Conservation (phyloP, 30 jellyfish, hydroid and myxozoan species). For the Sanderia malayensis region DNA sequence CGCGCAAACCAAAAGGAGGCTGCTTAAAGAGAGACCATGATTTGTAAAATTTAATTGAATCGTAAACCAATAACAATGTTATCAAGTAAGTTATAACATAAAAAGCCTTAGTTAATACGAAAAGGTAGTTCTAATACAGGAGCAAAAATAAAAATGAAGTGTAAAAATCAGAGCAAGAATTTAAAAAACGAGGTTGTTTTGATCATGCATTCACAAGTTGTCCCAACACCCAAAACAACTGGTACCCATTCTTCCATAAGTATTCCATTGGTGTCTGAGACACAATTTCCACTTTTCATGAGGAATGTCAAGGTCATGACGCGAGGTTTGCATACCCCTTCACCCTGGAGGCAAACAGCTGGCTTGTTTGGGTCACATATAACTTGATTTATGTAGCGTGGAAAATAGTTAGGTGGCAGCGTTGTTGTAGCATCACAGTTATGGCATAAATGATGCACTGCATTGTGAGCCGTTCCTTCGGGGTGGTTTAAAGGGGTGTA, state of each 20-base stretch:
- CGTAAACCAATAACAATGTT: too few species aligned
- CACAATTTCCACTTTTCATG: conserved; percentile 52
- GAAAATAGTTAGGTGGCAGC: conserved; percentile 42
- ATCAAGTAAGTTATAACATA: too few species aligned
- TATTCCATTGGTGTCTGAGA: conserved; percentile 6
- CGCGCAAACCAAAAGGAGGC: too few species aligned
- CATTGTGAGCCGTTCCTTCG: background rate
- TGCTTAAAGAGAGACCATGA: too few species aligned
- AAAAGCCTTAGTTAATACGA: too few species aligned
- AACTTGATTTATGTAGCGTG: conserved; percentile 60
- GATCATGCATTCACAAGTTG: conserved; percentile 48
- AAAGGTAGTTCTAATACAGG: too few species aligned
- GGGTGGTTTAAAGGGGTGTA: conserved; percentile 11
- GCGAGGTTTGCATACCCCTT: conserved; percentile 39
- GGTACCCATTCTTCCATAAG: conserved; percentile 56
- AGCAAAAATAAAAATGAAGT: too few species aligned
- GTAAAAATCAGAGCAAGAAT: background rate
- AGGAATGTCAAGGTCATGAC: conserved; percentile 27
- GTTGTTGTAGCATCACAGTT: conserved; percentile 59
- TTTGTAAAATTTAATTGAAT: too few species aligned
- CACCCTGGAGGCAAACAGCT: conserved; percentile 38
- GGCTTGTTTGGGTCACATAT: conserved; percentile 30
- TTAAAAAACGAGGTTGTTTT: background rate
- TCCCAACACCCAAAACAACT: conserved; percentile 12
- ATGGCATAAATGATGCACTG: conserved; percentile 21